Conservation (phyloP, 2,888 invertebrate genomes). For the Rhingia campestris region DNA sequence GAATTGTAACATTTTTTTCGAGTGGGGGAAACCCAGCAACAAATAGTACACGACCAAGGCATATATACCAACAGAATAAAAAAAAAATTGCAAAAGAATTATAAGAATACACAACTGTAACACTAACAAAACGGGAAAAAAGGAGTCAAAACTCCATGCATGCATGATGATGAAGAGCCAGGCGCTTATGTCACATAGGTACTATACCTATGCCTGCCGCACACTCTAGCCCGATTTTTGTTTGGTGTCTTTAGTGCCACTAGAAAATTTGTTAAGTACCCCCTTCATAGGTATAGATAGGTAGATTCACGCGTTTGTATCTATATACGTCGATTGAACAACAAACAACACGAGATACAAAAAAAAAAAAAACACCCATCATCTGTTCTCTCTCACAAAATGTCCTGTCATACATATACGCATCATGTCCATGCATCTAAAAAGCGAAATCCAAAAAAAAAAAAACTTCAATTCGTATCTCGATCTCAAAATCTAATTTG, state of each 20-base stretch:
- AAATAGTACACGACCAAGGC: not conserved
- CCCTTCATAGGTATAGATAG: conserved; percentile 47
- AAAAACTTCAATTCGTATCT: conserved; percentile 1
- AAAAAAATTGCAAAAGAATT: conserved; percentile 21
- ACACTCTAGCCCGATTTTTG: conserved; percentile 50
- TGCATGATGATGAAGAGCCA: conserved; percentile 66
- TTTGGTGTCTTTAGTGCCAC: conserved; percentile 74
- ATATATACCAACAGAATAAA: not conserved
- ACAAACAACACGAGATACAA: not conserved
- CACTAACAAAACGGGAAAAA: conserved; percentile 32
- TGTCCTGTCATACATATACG: conserved; percentile 49
- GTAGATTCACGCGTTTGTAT: conserved; percentile 20
- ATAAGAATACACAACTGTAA: conserved; percentile 33
- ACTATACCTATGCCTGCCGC: conserved; percentile 22
- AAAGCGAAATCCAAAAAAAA: conserved; percentile 3
- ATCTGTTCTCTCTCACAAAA: conserved; percentile 42
- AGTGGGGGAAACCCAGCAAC: conserved; percentile 8
- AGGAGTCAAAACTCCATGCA: conserved; percentile 69
- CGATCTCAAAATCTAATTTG: conserved; percentile 69
- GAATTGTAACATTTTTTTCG: not conserved
- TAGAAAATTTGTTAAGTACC: conserved; percentile 71
- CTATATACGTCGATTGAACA: conserved; percentile 8
- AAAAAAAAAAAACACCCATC: conserved; percentile 41
- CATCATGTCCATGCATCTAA: conserved; percentile 12
- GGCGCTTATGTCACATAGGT: conserved; percentile 72